Evolutionary conservation across 2,113 vertebrate species (phyloP).

Genomic region (Marcusenius ussheri): DNA sequence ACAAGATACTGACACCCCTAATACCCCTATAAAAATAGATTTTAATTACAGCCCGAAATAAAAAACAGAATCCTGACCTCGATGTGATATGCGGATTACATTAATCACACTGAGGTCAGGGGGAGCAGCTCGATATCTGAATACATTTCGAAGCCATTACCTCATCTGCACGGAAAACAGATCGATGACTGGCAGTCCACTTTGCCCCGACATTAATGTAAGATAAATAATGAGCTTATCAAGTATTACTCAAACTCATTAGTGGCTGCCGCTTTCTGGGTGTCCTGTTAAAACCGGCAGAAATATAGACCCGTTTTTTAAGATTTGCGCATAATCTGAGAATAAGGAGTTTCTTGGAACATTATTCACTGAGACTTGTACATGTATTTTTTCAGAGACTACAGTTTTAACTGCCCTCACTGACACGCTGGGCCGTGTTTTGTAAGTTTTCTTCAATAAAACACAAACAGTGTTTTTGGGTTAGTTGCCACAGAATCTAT

Average conservation of each 20-base stretch:
- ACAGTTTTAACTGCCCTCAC: not conserved
- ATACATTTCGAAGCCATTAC: not conserved
- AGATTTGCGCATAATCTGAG: not conserved
- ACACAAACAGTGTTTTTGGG: not conserved
- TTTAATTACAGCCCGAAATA: constrained; percentile 5
- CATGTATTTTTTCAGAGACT: not conserved
- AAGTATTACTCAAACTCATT: not conserved
- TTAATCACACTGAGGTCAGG: not conserved
- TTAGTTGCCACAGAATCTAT: not conserved
- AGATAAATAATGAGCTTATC: not conserved
- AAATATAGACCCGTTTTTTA: not conserved
- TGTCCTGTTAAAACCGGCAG: not conserved
- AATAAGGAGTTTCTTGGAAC: not conserved
- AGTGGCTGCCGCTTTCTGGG: not conserved
- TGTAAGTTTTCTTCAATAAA: not conserved
- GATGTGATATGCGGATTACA: not conserved
- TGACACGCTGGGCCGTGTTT: not conserved
- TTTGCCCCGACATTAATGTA: not conserved
- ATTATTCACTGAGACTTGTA: not conserved
- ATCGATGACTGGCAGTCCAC: not conserved
- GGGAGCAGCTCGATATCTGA: not conserved
- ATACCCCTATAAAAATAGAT: not conserved
- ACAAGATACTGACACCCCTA: not conserved
- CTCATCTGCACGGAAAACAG: not conserved
- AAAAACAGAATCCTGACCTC: not conserved